Evolutionary conservation across 2,113 vertebrate genomes (phyloP).

Genomic region (Hylia prasina): DNA sequence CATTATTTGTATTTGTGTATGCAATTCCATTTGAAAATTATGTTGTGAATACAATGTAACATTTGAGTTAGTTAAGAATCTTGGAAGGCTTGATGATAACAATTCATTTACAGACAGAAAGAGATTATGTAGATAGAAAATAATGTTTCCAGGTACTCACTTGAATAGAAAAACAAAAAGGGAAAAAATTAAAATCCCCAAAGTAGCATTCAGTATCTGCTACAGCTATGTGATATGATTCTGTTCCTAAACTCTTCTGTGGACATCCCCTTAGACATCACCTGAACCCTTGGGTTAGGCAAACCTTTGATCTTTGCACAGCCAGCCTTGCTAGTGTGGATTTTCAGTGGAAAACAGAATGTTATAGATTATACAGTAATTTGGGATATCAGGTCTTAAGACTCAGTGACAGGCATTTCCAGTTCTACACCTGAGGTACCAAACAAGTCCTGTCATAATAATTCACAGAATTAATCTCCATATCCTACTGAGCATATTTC

Average conservation of each 20-base stretch:
- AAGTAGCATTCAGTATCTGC: background rate
- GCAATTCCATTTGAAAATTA: background rate
- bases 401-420: background rate
- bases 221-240: background rate
- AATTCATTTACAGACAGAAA: background rate
- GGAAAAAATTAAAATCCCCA: background rate
- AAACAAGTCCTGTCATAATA: background rate
- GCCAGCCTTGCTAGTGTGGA: background rate
- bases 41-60: background rate
- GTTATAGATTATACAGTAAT: background rate
- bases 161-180: background rate
- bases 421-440: background rate
- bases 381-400: background rate
- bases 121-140: background rate
- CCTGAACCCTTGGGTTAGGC: background rate
- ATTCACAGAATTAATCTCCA: background rate
- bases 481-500: too few species aligned
- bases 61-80: background rate
- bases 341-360: background rate
- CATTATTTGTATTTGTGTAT: background rate
- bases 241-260: background rate
- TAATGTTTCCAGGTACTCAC: background rate
- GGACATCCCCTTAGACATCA: background rate
- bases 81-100: background rate
- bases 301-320: background rate